A percentile compares a stretch with the other conserved stretches of the same genome.
phyloP scores from a whole-genome alignment of 2,888 invertebrate species.

The Pristionchus exspectatus region DNA sequence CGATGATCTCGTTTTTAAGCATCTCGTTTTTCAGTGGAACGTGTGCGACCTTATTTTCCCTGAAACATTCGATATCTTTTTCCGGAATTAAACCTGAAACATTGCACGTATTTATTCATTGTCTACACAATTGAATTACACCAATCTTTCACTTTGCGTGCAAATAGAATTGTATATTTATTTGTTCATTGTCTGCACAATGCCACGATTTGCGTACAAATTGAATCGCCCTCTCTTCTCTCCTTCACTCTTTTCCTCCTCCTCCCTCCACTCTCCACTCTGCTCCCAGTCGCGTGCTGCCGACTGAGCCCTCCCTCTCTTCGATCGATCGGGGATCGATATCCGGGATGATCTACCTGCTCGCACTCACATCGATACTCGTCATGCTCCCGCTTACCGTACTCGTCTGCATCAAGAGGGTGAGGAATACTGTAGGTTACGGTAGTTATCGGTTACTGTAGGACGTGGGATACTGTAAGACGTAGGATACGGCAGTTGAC shows the following conservation, averaged over 20 bases:
- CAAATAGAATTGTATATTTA: too few species aligned
- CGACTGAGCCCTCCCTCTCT: not conserved
- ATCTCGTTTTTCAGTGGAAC: too few species aligned
- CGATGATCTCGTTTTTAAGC: too few species aligned
- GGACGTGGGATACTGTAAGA: too few species aligned
- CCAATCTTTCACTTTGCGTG: too few species aligned
- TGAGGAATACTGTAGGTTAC: not conserved
- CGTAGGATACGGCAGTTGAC: not conserved
- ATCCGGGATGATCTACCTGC: not conserved
- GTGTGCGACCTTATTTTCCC: too few species aligned
- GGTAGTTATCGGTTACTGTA: too few species aligned
- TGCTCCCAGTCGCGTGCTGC: not conserved
- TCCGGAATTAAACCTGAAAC: too few species aligned
- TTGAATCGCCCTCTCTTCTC: not conserved
- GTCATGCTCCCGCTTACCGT: not conserved
- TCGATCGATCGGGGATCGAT: not conserved
- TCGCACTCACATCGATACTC: not conserved
- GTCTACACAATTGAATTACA: too few species aligned
- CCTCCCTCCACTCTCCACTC: constrained; percentile 6
- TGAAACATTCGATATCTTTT: too few species aligned
- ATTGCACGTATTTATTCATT: too few species aligned
- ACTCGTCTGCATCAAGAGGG: constrained; percentile 2
- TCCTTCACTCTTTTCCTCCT: not conserved
- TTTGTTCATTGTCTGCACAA: not conserved
- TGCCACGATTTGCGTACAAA: not conserved